These are phyloP conservation scores for Dufourea novaeangliae DNA, from an alignment of 1,140 invertebrate species.

Conservation along the genomic window DNA sequence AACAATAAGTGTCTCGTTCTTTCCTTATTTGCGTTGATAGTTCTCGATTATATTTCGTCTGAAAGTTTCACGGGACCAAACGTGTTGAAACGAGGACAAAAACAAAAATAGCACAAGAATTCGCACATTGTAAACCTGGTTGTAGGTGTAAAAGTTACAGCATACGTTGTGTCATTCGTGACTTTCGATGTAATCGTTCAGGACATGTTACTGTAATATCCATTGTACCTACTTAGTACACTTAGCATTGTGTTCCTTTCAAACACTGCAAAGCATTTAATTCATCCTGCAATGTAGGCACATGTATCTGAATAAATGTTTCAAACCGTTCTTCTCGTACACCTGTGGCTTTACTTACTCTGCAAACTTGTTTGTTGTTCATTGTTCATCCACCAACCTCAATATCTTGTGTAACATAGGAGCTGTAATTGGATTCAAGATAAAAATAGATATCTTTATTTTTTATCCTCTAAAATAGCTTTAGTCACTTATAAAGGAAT, in stretches of 20 bases:
- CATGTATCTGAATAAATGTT: conserved; percentile 43
- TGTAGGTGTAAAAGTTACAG: not conserved
- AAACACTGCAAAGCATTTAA: not conserved
- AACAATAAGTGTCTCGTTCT: not conserved
- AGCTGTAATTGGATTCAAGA: no score
- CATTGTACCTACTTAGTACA: not conserved
- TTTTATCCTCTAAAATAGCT: no score
- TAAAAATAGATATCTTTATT: no score
- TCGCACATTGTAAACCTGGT: not conserved
- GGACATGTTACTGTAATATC: not conserved
- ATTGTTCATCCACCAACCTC: not conserved
- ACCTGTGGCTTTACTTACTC: not conserved
- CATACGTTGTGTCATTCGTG: no score
- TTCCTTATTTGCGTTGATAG: not conserved
- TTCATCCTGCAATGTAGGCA: conserved; percentile 8
- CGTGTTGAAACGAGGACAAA: not conserved
- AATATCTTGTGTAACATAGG: no score
- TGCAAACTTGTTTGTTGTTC: not conserved
- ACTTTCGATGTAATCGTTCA: not conserved
- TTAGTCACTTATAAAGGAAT: no score
- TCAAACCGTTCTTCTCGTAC: conserved; percentile 20
- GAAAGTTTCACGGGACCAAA: conserved; percentile 22
- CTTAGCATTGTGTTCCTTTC: conserved; percentile 15
- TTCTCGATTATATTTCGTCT: not conserved
- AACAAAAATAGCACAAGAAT: conserved; percentile 18